Evolutionary conservation across 2,113 vertebrate genomes (phyloP), one percentile per base, ranked within the genome.

Genomic region (Mustela nigripes): DNA sequence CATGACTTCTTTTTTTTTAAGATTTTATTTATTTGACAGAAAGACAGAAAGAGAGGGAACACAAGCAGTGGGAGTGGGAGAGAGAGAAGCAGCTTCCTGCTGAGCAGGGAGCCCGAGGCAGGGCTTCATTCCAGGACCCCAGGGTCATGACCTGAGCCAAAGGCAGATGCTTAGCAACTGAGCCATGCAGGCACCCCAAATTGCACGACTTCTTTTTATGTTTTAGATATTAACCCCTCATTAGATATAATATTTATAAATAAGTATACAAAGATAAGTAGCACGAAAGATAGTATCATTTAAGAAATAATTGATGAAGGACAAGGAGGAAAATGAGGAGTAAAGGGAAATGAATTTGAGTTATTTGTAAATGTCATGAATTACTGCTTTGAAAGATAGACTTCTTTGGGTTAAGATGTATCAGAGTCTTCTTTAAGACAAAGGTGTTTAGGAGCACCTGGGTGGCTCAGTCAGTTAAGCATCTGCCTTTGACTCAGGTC

Each of bases 381-480:
- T 76, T 82, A 65, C 11, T 85, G 14, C 19, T 86, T 93, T 58
- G 60, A 87, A 71, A 22, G 58, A 36, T 65, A 15, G 78, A 63
- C 3, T 56, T 53, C 74, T 89, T 63, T 81, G 18, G 82, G 39
- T 93, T 88, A 74, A 83, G 80, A 89, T 90, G 12, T 79, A 31
- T 65, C 65, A 82, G 60, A 96, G 60, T 69, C 11, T 67, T 95
- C 60, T 86, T 88, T 63, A 95, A 71, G 24, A 78, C 42, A 76
- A 90, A 79, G 56, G 16, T 86, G 42, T 69, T 89, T 56, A 48
- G 31, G 63, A 14, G 31, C 14, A 1, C 63, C 63, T 65, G 63
- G 28, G 5, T 16, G 28, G 63, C 63, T 65, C 14, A 65, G 63
- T 65, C 28, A 3, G 31, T 65, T 33, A 65, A 65, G 28, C 14